These are phyloP conservation scores for Poecilia latipinna DNA, from an alignment of 2,113 vertebrate species.

Conservation along the genomic window DNA sequence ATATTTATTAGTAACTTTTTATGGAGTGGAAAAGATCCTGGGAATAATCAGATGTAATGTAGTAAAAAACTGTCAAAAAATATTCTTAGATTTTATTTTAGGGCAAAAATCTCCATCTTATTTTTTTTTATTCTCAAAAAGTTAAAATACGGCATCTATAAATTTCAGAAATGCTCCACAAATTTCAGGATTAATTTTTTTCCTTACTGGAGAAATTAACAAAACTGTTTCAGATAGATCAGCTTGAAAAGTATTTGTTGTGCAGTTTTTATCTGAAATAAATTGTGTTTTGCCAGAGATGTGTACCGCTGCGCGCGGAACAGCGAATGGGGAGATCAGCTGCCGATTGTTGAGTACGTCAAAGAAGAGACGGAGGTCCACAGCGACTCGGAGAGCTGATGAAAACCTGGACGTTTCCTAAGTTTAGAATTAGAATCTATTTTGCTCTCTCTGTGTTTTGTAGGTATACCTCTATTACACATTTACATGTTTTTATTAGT, in stretches of 20 bases:
- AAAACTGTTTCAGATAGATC: not conserved
- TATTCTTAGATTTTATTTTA: no score
- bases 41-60: no score
- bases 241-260: not conserved
- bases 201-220: not conserved
- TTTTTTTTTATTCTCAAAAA: no score
- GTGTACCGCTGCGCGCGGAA: conserved; percentile 86
- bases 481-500: not conserved
- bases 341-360: conserved; percentile 69
- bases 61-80: no score
- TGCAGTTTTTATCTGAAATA: not conserved
- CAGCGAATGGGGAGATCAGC: conserved; percentile 86
- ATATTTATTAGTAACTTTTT: no score
- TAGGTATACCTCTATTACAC: not conserved
- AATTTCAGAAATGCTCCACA: not conserved
- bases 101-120: not conserved
- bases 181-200: not conserved
- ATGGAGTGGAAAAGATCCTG: no score
- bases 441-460: not conserved
- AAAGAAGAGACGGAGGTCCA: conserved; percentile 24
- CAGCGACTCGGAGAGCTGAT: conserved; percentile 39
- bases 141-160: no score
- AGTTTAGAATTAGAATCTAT: not conserved
- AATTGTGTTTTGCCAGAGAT: conserved; percentile 74
- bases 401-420: not conserved